Evolutionary conservation across 2,797 vertebrate genomes (phyloP).

Genomic region (Acanthurus tractus): DNA sequence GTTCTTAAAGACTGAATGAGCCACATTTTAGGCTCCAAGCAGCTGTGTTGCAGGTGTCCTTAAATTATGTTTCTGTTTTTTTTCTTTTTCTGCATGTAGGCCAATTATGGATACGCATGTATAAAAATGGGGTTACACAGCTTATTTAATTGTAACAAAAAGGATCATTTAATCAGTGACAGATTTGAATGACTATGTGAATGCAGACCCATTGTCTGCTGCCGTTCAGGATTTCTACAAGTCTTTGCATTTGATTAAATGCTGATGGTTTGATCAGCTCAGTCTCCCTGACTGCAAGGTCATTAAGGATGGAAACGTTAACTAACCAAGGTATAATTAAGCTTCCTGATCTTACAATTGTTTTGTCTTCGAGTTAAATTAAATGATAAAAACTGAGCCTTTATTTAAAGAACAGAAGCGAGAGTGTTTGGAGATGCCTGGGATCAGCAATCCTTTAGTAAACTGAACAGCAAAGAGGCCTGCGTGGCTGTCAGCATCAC

Average conservation of each 20-base stretch:
- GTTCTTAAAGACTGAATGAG: conserved; percentile 52
- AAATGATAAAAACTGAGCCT: conserved; percentile 24
- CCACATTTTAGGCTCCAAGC: conserved; percentile 41
- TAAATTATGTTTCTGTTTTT: conserved; percentile 16
- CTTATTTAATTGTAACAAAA: conserved; percentile 48
- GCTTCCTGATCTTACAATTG: conserved; percentile 12
- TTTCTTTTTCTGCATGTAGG: conserved; percentile 49
- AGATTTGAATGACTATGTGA: conserved; percentile 37
- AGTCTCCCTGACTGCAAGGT: neutral
- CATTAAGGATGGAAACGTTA: neutral
- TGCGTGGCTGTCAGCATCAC: conserved; percentile 17
- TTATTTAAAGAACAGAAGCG: conserved; percentile 32
- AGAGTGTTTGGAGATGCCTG: conserved; percentile 6
- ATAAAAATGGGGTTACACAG: conserved; percentile 61
- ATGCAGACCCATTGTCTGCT: conserved; percentile 10
- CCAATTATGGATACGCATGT: conserved; percentile 53
- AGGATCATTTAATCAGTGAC: conserved; percentile 27
- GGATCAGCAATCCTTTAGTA: conserved; percentile 33
- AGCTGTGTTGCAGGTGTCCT: conserved; percentile 33
- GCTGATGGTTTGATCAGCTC: conserved; percentile 27
- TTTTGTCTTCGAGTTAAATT: conserved; percentile 22
- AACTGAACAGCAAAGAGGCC: conserved; percentile 15
- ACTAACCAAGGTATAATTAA: conserved; percentile 7
- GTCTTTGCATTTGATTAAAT: conserved; percentile 39
- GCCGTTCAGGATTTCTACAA: conserved; percentile 19